These are phyloP conservation scores for Trissolcus brochymenae DNA, from an alignment of 2,888 invertebrate species.

Conservation along the genomic window DNA sequence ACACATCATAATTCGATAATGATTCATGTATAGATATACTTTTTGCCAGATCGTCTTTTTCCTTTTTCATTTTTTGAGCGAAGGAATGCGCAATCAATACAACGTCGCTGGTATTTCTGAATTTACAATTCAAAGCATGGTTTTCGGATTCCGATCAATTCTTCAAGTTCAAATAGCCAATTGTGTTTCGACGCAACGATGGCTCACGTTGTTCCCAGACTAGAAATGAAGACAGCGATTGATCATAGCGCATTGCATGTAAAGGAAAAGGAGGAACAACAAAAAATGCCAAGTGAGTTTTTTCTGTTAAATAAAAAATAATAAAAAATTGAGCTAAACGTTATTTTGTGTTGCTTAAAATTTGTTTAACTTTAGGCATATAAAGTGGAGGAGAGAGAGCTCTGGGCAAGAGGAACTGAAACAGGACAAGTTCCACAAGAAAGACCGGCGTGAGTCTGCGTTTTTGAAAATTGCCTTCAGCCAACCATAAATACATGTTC, in stretches of 20 bases:
- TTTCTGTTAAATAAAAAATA: neutral
- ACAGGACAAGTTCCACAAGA: constrained; percentile 42
- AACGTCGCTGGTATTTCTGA: constrained; percentile 8
- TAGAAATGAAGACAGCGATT: constrained; percentile 35
- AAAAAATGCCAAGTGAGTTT: constrained; percentile 10
- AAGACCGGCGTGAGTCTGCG: constrained; percentile 15
- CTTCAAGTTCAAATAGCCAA: neutral
- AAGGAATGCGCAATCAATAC: constrained; percentile 12
- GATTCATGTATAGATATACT: neutral
- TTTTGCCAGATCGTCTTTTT: constrained; percentile 27
- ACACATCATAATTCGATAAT: too few species aligned
- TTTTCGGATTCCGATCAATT: constrained; percentile 2
- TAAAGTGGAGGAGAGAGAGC: constrained; percentile 38
- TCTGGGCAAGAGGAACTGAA: constrained; percentile 52
- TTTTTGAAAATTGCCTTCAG: constrained; percentile 31
- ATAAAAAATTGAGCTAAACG: constrained; percentile 29
- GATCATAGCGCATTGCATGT: constrained; percentile 8
- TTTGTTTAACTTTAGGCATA: constrained; percentile 8
- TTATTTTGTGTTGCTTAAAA: constrained; percentile 1
- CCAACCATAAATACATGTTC: constrained; percentile 69
- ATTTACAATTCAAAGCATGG: constrained; percentile 1
- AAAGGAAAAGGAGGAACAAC: constrained; percentile 21
- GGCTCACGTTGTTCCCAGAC: constrained; percentile 35
- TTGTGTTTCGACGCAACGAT: constrained; percentile 13
- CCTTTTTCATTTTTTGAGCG: constrained; percentile 32